Base-by-base conservation (phyloP, 2,113 vertebrate species). In the Octodon degus region DNA sequence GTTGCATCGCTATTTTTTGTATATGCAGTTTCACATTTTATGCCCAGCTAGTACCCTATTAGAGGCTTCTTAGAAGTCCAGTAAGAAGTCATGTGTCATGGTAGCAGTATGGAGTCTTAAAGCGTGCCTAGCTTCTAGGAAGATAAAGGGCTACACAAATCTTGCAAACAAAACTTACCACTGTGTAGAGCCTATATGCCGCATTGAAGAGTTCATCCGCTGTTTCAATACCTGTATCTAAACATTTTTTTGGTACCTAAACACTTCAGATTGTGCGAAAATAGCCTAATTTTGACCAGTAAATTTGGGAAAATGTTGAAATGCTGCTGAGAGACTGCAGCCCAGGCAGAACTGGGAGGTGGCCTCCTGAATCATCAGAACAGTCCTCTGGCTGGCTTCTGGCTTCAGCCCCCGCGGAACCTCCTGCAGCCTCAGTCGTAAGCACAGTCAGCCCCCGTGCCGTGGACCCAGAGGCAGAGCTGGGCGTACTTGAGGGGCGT, bases 401-500 rank as follows among this genome's bases (percentile, higher is more conserved):
- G 4, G 55, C 17, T 58, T 58, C 0, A 0, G 62, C 22, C 60
- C 5, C 19, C 24, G 4, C 3, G 1, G 0, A 7, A 3, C 4
- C 37, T n/a, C 1, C 1, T 17, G 62, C 4, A 0, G 90, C 34
- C 60, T 98, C 97, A 99, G 94, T 99, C 98, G 11, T 96, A 98
- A 20, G 98, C 96, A 90, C 99, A 99, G 86, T 97, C 96, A 63
- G 98, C 98, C 0, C 98, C 98, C 65, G 99, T 98, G 7, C 99
- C 99, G 1, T 99, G 99, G 97, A 99, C 98, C 99, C 99, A 99
- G 98, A 99, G 98, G 98, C 99, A 99, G 98, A 99, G 99, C 98
- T 99, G 99, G 65, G 99, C 99, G 1, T 99, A 99, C 97, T 99
- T 99, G 68, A 99, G 98, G 4, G 99, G 99, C 0, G 99, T 99